Base-by-base conservation (phyloP, 2,888 invertebrate genomes). In the Vanessa cardui region DNA sequence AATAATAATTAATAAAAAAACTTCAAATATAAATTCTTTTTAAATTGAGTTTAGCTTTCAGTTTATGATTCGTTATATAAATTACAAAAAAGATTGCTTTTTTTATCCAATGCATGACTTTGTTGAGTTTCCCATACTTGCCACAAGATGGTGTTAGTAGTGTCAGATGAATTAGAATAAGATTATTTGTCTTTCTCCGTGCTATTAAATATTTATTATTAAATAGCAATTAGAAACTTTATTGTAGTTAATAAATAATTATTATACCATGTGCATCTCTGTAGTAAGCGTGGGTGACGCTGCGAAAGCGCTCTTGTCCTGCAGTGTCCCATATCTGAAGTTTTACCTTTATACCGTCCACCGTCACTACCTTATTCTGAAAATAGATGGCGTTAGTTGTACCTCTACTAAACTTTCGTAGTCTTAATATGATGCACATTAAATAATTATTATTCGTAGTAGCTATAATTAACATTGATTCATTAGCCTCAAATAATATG, bases 261-360 rank as follows among this genome's bases (percentile, higher is more conserved):
- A 58, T 49, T 59, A 58, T 74, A 98, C 97, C 98, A 83, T 98
- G 98, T 54, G 98, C 98, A 85, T 98, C 98, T 82, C 98, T 94
- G 90, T 98, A 98, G 86, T 98, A 98, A 9, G 98, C 97, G 82
- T 98, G 97, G 12, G 98, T 98, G 44, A 98, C 97, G 87, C 98
- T 98, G 73, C 98, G 95, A 86, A 98, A 98, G 80, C 98, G 94
- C 89, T 98, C 98, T 84, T 98, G 98, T 0, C 98, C 98, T 2
- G 98, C 98, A 3, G 98, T 98, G 92, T 98, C 98, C 98, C 98
- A 98, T 83, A 98, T 98, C 93, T 99, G 99, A 78, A 99, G 94
- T 88, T 99, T 99, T 70, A 99, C 98, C 87, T 96, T 97, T 69
- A 96, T 94, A 75, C 96, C 95, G 84, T 97, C 97, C 56, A 97